Percentiles rank a stretch among this genome's conserved stretches.
phyloP scores from a whole-genome alignment of 2,888 invertebrate species.

The Dicyrtomina minuta region DNA sequence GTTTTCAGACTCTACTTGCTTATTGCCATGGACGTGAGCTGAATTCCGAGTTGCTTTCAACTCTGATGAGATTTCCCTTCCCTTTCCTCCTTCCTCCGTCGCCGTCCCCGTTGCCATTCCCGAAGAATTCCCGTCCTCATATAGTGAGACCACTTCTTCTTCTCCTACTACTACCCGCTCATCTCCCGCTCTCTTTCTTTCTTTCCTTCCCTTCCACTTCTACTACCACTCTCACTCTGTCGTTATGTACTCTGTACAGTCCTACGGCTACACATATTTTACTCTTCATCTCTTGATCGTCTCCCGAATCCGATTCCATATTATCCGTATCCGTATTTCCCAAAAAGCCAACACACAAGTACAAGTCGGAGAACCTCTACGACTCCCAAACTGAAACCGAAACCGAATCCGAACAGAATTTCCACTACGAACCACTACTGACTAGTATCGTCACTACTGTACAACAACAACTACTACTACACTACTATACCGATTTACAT shows the following conservation, averaged over 20 bases:
- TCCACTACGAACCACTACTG: too few species aligned
- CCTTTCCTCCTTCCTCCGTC: slow-evolving; percentile 28
- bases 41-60: slow-evolving; percentile 53
- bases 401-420: too few species aligned
- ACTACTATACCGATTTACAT: too few species aligned
- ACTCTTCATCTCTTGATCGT: background rate
- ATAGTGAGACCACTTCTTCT: background rate
- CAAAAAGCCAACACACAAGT: too few species aligned
- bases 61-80: slow-evolving; percentile 53
- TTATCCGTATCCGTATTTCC: background rate
- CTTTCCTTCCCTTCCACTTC: background rate
- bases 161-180: background rate
- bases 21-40: slow-evolving; percentile 53
- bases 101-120: slow-evolving; percentile 16
- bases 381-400: background rate
- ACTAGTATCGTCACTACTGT: too few species aligned
- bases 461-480: too few species aligned
- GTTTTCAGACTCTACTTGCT: slow-evolving; percentile 50
- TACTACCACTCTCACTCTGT: background rate
- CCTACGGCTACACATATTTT: background rate
- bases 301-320: background rate
- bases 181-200: too few species aligned
- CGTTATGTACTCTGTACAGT: too few species aligned
- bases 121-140: background rate
- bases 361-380: too few species aligned